phyloP scores from a whole-genome alignment of 2,797 vertebrate species.

The Enteromius paludinosus region DNA sequence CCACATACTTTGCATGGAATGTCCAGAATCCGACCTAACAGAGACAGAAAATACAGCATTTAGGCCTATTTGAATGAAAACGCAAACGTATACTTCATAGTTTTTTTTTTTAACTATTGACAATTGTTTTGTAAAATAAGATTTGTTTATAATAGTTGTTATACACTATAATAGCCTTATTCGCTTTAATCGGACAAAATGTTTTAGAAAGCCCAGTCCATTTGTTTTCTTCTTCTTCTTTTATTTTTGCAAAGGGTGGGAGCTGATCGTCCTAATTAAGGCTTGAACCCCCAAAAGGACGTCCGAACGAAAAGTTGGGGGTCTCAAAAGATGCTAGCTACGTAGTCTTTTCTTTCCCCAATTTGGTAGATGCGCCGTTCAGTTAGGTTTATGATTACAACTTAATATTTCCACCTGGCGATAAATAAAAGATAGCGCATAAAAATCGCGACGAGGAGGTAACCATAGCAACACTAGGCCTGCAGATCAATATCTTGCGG shows the following conservation, averaged over 20 bases:
- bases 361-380: background rate
- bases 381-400: background rate
- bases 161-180: background rate
- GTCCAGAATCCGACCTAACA: constrained; percentile 94
- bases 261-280: background rate
- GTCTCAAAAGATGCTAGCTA: background rate
- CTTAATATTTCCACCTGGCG: background rate
- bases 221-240: background rate
- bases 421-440: background rate
- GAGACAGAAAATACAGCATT: constrained; percentile 26
- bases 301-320: background rate
- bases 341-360: background rate
- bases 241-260: background rate
- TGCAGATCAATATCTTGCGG: background rate
- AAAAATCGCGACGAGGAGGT: background rate
- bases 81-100: background rate
- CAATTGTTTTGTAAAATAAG: background rate
- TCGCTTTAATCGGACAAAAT: background rate
- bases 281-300: background rate
- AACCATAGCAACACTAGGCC: background rate
- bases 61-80: background rate
- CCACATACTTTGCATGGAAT: constrained; percentile 99
- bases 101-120: background rate
- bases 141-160: background rate
- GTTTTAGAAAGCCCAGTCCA: background rate